Percentiles rank a stretch among this genome's conserved stretches.
These are phyloP conservation scores for Callosobruchus maculatus DNA, from an alignment of 2,888 invertebrate species.

Conservation along the genomic window DNA sequence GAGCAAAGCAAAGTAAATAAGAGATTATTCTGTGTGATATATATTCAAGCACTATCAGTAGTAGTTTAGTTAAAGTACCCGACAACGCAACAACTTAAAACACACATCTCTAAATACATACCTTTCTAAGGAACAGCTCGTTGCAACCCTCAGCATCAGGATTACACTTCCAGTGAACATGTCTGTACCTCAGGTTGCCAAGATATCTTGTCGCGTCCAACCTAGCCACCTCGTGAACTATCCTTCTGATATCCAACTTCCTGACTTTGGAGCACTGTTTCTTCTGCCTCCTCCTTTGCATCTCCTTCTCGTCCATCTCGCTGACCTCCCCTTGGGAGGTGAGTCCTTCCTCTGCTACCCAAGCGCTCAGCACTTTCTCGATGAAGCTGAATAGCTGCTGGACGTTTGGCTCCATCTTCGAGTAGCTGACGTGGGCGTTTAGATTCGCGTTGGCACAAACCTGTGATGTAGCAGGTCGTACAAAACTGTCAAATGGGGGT, in stretches of 20 bases:
- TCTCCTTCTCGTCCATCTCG: constrained; percentile 67
- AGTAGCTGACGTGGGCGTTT: constrained; percentile 51
- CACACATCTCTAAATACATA: constrained; percentile 41
- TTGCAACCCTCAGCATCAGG: constrained; percentile 86
- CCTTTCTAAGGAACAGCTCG: constrained; percentile 84
- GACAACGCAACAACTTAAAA: no score
- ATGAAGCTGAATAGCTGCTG: constrained; percentile 80
- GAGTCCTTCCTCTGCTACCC: constrained; percentile 71
- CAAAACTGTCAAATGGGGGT: background rate
- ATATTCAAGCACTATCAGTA: no score
- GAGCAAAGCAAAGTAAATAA: no score
- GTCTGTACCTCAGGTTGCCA: constrained; percentile 68
- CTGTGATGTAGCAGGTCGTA: background rate
- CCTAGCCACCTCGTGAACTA: constrained; percentile 69
- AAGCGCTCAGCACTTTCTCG: constrained; percentile 73
- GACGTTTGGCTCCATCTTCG: constrained; percentile 69
- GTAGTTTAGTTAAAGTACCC: no score
- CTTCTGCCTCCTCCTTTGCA: constrained; percentile 56
- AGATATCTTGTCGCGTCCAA: constrained; percentile 63
- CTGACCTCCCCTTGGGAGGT: constrained; percentile 71
- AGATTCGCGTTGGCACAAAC: constrained; percentile 55
- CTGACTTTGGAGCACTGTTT: constrained; percentile 64
- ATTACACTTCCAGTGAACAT: constrained; percentile 81
- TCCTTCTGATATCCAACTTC: constrained; percentile 64
- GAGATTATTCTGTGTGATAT: no score